Conservation (phyloP, 1,140 invertebrate species). For the Pollicipes pollicipes region DNA sequence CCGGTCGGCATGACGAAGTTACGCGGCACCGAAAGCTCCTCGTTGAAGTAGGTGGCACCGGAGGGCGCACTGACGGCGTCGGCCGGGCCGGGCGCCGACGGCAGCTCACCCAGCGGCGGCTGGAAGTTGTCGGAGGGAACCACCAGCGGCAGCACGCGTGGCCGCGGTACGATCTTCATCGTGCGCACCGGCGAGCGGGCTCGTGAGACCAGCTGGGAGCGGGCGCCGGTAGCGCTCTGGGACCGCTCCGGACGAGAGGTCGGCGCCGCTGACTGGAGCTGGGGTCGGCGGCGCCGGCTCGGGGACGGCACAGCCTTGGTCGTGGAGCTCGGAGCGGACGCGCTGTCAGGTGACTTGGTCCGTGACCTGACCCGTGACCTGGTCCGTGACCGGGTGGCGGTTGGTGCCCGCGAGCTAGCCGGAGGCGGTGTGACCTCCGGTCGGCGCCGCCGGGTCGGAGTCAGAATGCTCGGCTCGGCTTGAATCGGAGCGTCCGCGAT, state of each 20-base stretch:
- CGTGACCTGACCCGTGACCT: not conserved
- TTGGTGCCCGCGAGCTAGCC: not conserved
- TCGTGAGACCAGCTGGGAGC: too few species aligned
- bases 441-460: too few species aligned
- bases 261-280: not conserved
- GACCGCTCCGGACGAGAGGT: too few species aligned
- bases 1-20: not conserved
- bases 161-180: not conserved
- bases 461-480: not conserved
- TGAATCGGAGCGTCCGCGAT: not conserved
- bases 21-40: not conserved
- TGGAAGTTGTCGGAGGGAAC: not conserved
- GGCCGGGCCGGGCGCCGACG: too few species aligned
- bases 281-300: not conserved
- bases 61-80: not conserved
- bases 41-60: not conserved
- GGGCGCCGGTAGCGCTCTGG: too few species aligned
- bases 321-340: not conserved
- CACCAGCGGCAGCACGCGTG: not conserved
- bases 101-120: not conserved
- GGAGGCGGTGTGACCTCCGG: not conserved
- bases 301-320: not conserved
- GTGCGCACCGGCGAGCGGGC: too few species aligned
- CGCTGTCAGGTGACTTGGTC: not conserved
- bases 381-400: not conserved